phyloP scores from a whole-genome alignment of 92 coral and sea anemone genomes.

The Palythoa heliodiscus region DNA sequence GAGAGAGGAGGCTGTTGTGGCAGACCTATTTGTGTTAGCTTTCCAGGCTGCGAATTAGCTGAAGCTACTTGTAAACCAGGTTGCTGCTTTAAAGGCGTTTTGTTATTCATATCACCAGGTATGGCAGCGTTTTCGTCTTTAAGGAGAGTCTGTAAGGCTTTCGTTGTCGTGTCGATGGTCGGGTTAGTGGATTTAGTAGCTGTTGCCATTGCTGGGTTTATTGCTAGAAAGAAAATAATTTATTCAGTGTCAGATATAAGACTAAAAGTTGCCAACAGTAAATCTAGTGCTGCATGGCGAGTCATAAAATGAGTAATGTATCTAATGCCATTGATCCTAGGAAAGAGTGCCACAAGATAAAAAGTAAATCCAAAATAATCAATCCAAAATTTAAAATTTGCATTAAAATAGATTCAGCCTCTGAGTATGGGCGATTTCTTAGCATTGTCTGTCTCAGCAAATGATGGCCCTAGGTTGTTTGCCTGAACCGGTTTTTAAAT shows the following conservation, averaged over 20 bases:
- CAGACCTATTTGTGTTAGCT: neutral
- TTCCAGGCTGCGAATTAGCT: conserved; percentile 9
- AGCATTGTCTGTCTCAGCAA: too few species aligned
- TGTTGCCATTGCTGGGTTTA: neutral
- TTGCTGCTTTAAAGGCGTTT: neutral
- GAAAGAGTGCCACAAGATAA: too few species aligned
- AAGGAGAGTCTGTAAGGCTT: conserved; percentile 19
- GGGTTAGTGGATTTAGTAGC: neutral
- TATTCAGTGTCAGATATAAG: neutral
- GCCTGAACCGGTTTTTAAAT: too few species aligned
- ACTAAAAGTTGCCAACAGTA: neutral
- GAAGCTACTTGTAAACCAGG: conserved; percentile 4
- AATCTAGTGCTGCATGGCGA: too few species aligned
- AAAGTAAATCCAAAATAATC: too few species aligned
- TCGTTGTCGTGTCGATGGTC: conserved; percentile 14
- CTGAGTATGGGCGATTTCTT: too few species aligned
- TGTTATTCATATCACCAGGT: neutral
- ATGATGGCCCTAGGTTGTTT: too few species aligned
- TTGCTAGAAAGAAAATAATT: neutral
- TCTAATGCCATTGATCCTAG: too few species aligned
- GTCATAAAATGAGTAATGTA: too few species aligned
- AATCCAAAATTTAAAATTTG: too few species aligned
- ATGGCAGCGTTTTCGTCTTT: conserved; percentile 38
- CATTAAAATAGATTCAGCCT: too few species aligned
- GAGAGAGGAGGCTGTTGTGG: conserved; percentile 7